phyloP scores from a whole-genome alignment of 2,888 invertebrate species.

The Tenthredo amoena region DNA sequence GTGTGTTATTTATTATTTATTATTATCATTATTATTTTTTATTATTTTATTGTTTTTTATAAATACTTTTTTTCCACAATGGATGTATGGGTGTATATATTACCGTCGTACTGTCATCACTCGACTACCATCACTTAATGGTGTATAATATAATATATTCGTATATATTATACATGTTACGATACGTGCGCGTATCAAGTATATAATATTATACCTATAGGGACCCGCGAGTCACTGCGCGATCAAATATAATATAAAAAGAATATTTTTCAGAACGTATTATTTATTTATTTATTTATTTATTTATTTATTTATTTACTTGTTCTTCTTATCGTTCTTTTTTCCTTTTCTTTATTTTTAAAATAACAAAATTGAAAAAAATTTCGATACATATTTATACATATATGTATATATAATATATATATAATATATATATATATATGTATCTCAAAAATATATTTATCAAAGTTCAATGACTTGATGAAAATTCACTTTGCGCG shows the following conservation, averaged over 20 bases:
- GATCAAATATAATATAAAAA: background rate
- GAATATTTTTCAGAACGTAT: background rate
- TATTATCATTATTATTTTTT: background rate
- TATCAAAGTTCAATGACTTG: constrained; percentile 73
- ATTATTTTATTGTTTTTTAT: background rate
- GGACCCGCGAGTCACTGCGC: background rate
- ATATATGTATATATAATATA: background rate
- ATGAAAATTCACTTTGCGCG: constrained; percentile 72
- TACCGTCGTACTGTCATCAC: background rate
- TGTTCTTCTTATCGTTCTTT: background rate
- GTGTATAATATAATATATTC: background rate
- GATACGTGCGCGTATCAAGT: constrained; percentile 1
- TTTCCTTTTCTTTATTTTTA: background rate
- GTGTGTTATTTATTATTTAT: background rate
- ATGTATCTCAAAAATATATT: background rate
- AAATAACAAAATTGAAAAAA: background rate
- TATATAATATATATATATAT: background rate
- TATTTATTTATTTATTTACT: no score
- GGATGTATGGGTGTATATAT: background rate
- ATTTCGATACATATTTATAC: background rate
- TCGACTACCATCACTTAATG: background rate
- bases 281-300: background rate
- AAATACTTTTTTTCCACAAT: background rate
- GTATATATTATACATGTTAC: background rate
- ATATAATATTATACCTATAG: background rate